Base-by-base conservation (phyloP, 2,113 vertebrate species). In the Oryzias curvinotus region DNA sequence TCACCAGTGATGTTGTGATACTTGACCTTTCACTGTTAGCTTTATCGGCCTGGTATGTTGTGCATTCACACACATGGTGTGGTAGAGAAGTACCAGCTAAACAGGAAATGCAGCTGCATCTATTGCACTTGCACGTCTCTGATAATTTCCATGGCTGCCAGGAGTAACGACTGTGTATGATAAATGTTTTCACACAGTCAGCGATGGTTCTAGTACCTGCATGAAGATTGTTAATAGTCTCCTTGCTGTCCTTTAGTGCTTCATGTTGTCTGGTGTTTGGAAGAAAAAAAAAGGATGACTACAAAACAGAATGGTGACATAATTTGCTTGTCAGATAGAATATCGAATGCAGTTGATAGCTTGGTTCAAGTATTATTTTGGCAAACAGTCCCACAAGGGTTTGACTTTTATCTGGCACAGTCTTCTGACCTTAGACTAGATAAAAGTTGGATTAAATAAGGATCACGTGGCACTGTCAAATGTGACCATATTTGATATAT, bases 101-200 rank as follows among this genome's bases (percentile, higher is more conserved):
- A 65, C 68, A 67, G 54, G 53, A 63, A 56, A 56, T 79, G 68
- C 50, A 69, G 58, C 58, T 80, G 63, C 67, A 56, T 66, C 68
- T 61, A 51, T 53, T 73, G 75, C 65, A 51, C 62, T 65, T 71
- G 62, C 77, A 72, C 3, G 28, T 69, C 72, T 68, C 50, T 74
- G 83, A 83, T 85, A 77, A 85, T 79, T 78, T 73, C 76, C 47
- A 57, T 65, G 57, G 65, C 70, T 82, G 78, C 80, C 80, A 83
- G 81, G 25, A 42, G 59, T 41, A 75, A 48, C 66, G 56, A 56
- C 75, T 70, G 52, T 14, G 58, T 19, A 66, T 78, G 81, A 78
- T 81, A 78, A 70, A 83, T 85, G 73, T 80, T 84, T 83, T 83
- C 81, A 75, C 80, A 83, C 69, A 73, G 54, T 76, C 54, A 28